phyloP scores from a whole-genome alignment of 92 coral and sea anemone species.

The Phenganax subtilis region DNA sequence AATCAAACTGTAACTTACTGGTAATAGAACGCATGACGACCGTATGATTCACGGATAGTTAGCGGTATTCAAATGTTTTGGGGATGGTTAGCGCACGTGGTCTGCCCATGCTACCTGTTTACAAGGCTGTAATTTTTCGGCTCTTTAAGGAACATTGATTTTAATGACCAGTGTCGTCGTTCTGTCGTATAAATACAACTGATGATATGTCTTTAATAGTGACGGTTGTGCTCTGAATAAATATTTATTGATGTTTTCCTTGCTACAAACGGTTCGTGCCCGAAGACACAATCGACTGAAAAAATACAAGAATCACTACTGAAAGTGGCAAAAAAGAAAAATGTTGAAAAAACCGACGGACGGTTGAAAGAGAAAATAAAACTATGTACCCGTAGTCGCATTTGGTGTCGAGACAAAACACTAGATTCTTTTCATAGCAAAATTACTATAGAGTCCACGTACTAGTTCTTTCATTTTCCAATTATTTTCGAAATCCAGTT shows the following conservation, averaged over 20 bases:
- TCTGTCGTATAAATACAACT: neutral
- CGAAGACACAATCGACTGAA: neutral
- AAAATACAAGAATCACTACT: neutral
- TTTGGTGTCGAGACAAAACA: no score
- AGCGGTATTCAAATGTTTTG: neutral
- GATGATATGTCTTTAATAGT: neutral
- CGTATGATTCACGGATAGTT: constrained; percentile 1
- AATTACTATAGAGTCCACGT: no score
- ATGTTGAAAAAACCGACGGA: neutral
- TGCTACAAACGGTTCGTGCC: neutral
- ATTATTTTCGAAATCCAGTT: no score
- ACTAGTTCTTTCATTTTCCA: no score
- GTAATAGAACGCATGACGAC: constrained; percentile 33
- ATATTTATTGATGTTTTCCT: neutral
- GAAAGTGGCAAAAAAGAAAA: neutral
- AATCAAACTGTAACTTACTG: neutral
- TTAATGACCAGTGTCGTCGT: no score
- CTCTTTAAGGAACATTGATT: no score
- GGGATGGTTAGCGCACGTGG: constrained; percentile 8
- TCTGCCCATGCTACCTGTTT: no score
- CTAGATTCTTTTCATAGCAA: no score
- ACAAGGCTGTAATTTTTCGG: no score
- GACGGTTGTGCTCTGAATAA: neutral
- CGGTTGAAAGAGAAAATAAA: neutral
- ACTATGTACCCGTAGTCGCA: no score